These are phyloP conservation scores for Margarornis squamiger DNA, from an alignment of 2,797 vertebrate species.

Conservation along the genomic window DNA sequence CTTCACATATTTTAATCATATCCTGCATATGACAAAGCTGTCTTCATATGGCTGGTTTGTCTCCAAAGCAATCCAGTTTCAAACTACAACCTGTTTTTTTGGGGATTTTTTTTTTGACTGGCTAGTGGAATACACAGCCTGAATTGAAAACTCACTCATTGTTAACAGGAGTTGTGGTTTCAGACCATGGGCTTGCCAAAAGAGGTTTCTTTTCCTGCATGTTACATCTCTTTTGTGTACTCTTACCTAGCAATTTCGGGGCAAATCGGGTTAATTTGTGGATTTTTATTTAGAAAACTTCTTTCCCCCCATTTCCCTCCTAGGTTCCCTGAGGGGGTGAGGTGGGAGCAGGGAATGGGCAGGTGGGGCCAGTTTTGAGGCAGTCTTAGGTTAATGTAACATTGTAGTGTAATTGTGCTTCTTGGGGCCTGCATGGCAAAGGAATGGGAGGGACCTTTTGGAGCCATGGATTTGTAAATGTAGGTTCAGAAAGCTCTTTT, in stretches of 20 bases:
- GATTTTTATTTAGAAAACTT: neutral
- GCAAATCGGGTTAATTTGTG: neutral
- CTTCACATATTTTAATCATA: neutral
- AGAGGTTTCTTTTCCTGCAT: neutral
- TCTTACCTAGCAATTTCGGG: neutral
- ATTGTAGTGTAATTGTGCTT: neutral
- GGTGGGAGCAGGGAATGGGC: neutral
- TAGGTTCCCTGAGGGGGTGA: neutral
- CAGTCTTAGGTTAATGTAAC: neutral
- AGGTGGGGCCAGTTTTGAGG: neutral
- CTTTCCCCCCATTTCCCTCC: neutral
- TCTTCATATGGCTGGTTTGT: neutral
- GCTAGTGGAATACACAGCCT: neutral
- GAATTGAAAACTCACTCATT: accelerated
- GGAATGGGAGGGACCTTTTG: neutral
- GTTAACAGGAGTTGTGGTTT: accelerated
- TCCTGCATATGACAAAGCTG: neutral
- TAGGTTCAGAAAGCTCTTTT: neutral
- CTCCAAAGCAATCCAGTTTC: neutral
- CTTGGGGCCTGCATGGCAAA: neutral
- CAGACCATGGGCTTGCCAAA: neutral
- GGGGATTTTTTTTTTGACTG: neutral
- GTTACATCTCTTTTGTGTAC: neutral
- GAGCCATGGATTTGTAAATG: neutral
- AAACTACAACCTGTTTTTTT: neutral